Conservation (phyloP, 2,888 invertebrate species). For the Phragmatobia fuliginosa region DNA sequence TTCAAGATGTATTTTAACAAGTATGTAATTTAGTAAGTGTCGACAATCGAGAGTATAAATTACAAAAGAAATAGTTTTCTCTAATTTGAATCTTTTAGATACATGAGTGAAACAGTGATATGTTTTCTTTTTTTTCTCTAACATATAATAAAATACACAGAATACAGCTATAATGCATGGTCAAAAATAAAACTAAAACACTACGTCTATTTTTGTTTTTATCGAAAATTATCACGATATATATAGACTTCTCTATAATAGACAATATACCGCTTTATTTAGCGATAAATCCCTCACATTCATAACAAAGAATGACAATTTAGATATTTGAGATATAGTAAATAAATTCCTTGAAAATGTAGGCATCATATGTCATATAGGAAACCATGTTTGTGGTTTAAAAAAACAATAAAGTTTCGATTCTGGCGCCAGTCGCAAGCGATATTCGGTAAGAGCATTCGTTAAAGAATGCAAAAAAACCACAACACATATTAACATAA, state of each 20-base stretch:
- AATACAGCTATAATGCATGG: background rate
- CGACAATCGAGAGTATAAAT: too few species aligned
- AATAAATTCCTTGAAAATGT: slow-evolving; percentile 7
- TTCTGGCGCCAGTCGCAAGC: slow-evolving; percentile 41
- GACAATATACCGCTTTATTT: slow-evolving; percentile 12
- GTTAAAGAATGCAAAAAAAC: slow-evolving; percentile 29
- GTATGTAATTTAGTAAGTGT: too few species aligned
- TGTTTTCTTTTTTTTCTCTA: background rate
- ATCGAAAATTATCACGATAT: background rate
- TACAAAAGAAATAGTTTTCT: too few species aligned
- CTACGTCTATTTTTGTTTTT: background rate
- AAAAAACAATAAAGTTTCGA: slow-evolving; percentile 29
- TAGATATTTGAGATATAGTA: slow-evolving; percentile 17
- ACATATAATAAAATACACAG: too few species aligned
- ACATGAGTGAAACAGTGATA: too few species aligned
- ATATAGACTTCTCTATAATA: background rate
- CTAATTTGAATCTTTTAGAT: too few species aligned
- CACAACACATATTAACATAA: slow-evolving; percentile 38
- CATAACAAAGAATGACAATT: slow-evolving; percentile 29
- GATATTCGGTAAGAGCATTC: slow-evolving; percentile 41
- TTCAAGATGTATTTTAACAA: too few species aligned
- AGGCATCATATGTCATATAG: slow-evolving; percentile 40
- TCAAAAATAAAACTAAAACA: background rate
- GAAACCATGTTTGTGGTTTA: slow-evolving; percentile 19
- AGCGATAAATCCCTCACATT: slow-evolving; percentile 20